phyloP scores from a whole-genome alignment of 2,113 vertebrate species.

The Petrocephalus zakoni region DNA sequence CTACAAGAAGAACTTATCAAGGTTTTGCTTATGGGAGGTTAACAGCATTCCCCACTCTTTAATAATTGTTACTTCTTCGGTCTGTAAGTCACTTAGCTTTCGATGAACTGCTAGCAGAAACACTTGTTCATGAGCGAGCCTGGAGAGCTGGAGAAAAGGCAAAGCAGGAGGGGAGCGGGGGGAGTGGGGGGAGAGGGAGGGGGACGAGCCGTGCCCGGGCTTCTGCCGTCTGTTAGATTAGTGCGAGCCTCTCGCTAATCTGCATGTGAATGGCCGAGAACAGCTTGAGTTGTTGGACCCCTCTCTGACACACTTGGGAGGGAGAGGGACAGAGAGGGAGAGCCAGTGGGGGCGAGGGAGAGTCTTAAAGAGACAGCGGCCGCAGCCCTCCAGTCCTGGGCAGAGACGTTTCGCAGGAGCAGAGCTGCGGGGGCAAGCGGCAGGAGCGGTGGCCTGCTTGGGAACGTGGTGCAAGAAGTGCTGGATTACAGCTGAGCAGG shows the following conservation, averaged over 20 bases:
- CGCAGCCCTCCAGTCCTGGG: conserved; percentile 15
- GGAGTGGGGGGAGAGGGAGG: conserved; percentile 28
- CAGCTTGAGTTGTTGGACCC: conserved; percentile 49
- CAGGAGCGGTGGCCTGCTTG: neutral
- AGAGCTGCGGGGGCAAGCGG: neutral
- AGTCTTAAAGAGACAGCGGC: neutral
- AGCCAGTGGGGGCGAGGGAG: neutral
- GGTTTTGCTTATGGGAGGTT: neutral
- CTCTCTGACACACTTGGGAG: conserved; percentile 27
- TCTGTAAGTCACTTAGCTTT: conserved; percentile 23
- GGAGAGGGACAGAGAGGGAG: conserved; percentile 34
- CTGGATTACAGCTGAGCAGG: conserved; percentile 17
- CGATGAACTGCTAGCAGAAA: conserved; percentile 24
- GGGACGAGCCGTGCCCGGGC: conserved; percentile 24
- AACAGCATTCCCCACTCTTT: neutral
- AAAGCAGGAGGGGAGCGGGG: conserved; percentile 24
- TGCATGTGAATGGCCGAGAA: conserved; percentile 65
- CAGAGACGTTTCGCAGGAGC: neutral
- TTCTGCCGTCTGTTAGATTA: conserved; percentile 54
- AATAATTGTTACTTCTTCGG: neutral
- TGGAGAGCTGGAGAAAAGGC: conserved; percentile 14
- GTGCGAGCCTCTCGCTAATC: conserved; percentile 61
- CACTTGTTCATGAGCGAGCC: conserved; percentile 37
- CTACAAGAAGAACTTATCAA: neutral
- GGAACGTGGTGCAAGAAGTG: neutral